These are phyloP conservation scores for Atherix ibis DNA, from an alignment of 2,888 invertebrate species.

Conservation along the genomic window DNA sequence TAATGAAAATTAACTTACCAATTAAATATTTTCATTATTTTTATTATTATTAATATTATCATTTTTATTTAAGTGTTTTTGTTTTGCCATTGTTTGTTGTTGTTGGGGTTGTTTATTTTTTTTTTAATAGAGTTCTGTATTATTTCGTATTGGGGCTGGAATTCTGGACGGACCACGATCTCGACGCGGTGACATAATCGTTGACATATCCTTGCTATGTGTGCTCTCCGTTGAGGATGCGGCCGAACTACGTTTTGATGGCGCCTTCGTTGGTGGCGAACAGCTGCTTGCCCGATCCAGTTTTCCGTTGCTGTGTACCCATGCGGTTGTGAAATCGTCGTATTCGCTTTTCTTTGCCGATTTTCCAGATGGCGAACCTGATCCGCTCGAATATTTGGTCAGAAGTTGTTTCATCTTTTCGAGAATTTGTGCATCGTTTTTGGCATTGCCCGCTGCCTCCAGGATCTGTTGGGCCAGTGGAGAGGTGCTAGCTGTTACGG, in stretches of 20 bases:
- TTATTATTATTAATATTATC: too few species aligned
- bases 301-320: conserved; percentile 57
- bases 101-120: too few species aligned
- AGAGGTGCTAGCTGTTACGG: conserved; percentile 38
- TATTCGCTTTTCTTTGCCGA: conserved; percentile 35
- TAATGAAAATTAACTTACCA: too few species aligned
- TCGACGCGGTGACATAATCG: conserved; percentile 11
- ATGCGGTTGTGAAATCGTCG: conserved; percentile 53
- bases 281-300: conserved; percentile 43
- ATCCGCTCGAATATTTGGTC: conserved; percentile 44
- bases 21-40: too few species aligned
- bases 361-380: conserved; percentile 2
- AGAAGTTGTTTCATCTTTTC: conserved; percentile 57
- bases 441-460: conserved; percentile 50
- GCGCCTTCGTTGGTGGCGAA: conserved; percentile 26
- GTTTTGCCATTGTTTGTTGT: too few species aligned
- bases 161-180: conserved; percentile 29
- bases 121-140: conserved; percentile 15
- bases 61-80: too few species aligned
- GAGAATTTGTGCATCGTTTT: conserved; percentile 56
- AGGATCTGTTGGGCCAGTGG: conserved; percentile 55
- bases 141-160: conserved; percentile 25
- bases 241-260: conserved; percentile 28
- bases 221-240: conserved; percentile 29
- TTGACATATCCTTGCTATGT: conserved; percentile 20